These are phyloP conservation scores for Megalonaias nervosa DNA, from an alignment of 1,140 invertebrate species.

Conservation along the genomic window DNA sequence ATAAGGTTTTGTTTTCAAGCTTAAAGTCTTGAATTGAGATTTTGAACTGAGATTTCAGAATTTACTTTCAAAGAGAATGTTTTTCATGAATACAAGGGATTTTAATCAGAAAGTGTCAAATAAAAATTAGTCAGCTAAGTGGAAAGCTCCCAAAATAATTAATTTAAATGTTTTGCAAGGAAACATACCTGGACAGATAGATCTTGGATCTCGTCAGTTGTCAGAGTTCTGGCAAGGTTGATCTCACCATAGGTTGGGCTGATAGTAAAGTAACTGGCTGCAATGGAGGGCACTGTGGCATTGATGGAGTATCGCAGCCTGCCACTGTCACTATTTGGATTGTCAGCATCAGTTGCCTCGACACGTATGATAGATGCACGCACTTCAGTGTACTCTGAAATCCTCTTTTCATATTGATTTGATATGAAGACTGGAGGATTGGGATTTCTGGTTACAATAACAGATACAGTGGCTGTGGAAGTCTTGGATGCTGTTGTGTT, in stretches of 20 bases:
- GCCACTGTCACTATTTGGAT: slow-evolving; percentile 21
- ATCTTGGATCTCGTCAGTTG: too few relatives aligned
- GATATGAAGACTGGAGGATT: slow-evolving; percentile 18
- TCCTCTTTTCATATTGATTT: not conserved
- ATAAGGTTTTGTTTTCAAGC: too few relatives aligned
- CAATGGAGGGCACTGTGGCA: not conserved
- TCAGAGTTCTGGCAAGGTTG: not conserved
- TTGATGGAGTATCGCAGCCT: slow-evolving; percentile 19
- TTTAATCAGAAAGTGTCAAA: too few relatives aligned
- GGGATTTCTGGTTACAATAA: slow-evolving; percentile 23
- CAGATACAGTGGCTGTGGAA: not conserved
- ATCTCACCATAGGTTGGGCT: slow-evolving; percentile 24
- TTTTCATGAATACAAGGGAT: too few relatives aligned
- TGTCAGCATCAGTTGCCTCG: slow-evolving; percentile 19
- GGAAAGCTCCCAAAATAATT: too few relatives aligned
- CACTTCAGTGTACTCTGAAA: slow-evolving; percentile 21
- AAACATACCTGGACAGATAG: too few relatives aligned
- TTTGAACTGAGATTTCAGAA: too few relatives aligned
- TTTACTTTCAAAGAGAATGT: too few relatives aligned
- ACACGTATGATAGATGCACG: slow-evolving; percentile 6
- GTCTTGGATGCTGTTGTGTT: slow-evolving; percentile 14
- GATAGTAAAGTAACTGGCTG: slow-evolving; percentile 18
- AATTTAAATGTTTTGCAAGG: too few relatives aligned
- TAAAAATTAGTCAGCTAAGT: too few relatives aligned
- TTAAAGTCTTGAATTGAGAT: too few relatives aligned